Conservation (phyloP, 2,888 invertebrate genomes). For the Prosapia bicincta region DNA sequence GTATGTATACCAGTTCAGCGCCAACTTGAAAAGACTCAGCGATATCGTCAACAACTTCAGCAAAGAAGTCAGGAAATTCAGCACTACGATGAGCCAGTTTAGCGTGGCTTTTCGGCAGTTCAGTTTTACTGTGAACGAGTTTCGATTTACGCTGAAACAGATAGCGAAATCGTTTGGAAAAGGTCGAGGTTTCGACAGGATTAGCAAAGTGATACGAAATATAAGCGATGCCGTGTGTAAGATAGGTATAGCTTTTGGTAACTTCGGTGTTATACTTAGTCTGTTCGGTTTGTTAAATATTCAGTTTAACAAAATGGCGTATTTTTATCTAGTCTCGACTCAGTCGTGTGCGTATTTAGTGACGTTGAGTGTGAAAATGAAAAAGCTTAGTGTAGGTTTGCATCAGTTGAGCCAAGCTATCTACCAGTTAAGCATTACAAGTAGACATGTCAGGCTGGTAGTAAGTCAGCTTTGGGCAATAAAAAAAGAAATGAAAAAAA, state of each 20-base stretch:
- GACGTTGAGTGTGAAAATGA: background rate
- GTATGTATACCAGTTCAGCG: conserved; percentile 10
- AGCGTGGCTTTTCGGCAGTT: conserved; percentile 14
- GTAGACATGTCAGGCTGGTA: conserved; percentile 5
- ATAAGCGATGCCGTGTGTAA: conserved; percentile 6
- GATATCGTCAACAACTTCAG: conserved; percentile 8
- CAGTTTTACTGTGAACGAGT: conserved; percentile 1
- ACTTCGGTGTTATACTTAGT: conserved; percentile 5
- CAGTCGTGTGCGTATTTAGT: background rate
- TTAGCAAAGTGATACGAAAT: background rate
- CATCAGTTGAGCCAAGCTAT: conserved; percentile 9
- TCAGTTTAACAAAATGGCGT: conserved; percentile 8
- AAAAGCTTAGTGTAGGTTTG: background rate
- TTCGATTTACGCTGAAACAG: background rate
- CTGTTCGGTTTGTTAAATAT: conserved; percentile 7
- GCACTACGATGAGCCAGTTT: conserved; percentile 12
- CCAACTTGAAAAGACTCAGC: conserved; percentile 4
- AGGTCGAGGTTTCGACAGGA: background rate
- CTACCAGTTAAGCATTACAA: conserved; percentile 9
- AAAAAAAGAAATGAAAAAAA: background rate
- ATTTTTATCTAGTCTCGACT: conserved; percentile 6
- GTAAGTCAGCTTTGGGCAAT: background rate
- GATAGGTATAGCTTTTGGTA: conserved; percentile 1
- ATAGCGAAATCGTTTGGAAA: background rate
- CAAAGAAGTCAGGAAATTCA: conserved; percentile 11